phyloP scores from a whole-genome alignment of 2,888 invertebrate genomes.

The Archips crataeganus region DNA sequence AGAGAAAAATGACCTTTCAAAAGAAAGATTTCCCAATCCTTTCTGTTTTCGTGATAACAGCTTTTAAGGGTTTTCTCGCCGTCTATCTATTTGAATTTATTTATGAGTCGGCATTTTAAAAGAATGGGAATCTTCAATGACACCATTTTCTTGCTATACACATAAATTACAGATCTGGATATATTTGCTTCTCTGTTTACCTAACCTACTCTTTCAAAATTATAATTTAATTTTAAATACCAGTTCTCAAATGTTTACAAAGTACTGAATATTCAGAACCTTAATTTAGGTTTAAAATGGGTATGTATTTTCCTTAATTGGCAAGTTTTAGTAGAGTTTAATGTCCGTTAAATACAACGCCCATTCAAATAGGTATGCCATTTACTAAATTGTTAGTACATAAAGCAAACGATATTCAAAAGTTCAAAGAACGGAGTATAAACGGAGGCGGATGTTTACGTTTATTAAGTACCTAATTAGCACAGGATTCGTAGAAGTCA shows the following conservation, averaged over 20 bases:
- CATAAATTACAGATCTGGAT: background rate
- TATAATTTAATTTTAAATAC: background rate
- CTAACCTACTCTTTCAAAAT: background rate
- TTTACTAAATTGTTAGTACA: constrained; percentile 3
- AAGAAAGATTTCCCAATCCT: constrained; percentile 30
- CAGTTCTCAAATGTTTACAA: constrained; percentile 4
- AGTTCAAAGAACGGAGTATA: background rate
- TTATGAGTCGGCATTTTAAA: constrained; percentile 9
- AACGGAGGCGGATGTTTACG: background rate
- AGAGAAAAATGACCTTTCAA: constrained; percentile 38
- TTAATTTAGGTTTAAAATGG: background rate
- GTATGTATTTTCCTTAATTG: constrained; percentile 12
- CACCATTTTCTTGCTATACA: background rate
- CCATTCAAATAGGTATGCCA: constrained; percentile 5
- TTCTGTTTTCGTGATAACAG: constrained; percentile 32
- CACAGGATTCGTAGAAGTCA: background rate
- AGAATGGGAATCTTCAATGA: background rate
- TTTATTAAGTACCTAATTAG: background rate
- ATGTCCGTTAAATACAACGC: background rate
- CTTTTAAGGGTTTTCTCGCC: constrained; percentile 22
- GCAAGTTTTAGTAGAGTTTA: constrained; percentile 18
- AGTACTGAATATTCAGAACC: constrained; percentile 13
- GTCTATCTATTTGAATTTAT: constrained; percentile 20
- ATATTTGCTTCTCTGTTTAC: background rate
- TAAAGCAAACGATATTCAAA: background rate